These are phyloP conservation scores for Tragelaphus imberbis DNA, from an alignment of 2,113 vertebrate genomes.

Conservation along the genomic window DNA sequence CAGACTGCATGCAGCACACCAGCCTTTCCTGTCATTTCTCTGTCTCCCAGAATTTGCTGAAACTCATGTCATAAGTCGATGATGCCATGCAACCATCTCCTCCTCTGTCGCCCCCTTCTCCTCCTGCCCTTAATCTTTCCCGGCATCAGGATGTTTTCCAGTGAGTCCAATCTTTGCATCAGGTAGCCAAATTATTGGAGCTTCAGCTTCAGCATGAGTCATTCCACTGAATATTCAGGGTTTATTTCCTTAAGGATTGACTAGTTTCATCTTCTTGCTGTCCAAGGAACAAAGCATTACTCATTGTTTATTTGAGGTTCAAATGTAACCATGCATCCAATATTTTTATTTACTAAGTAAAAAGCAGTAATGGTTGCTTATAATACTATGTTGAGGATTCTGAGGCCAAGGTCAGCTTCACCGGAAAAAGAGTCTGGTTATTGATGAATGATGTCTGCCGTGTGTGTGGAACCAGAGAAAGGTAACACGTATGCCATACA, in stretches of 20 bases:
- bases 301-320: constrained; percentile 1
- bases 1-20: background rate
- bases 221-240: background rate
- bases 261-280: background rate
- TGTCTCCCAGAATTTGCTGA: background rate
- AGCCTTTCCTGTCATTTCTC: background rate
- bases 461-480: background rate
- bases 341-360: constrained; percentile 16
- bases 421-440: background rate
- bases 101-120: background rate
- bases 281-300: background rate
- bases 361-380: background rate
- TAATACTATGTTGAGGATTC: background rate
- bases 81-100: background rate
- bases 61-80: background rate
- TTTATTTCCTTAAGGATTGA: background rate
- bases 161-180: background rate
- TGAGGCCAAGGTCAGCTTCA: background rate
- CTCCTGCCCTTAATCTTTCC: background rate
- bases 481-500: background rate
- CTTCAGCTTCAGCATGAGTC: background rate
- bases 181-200: background rate
- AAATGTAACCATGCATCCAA: background rate
- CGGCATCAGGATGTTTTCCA: background rate
- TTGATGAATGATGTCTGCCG: background rate